Percentiles rank a stretch among this genome's conserved stretches.
Conservation (phyloP, 2,797 vertebrate genomes). For the Coendou prehensilis region DNA sequence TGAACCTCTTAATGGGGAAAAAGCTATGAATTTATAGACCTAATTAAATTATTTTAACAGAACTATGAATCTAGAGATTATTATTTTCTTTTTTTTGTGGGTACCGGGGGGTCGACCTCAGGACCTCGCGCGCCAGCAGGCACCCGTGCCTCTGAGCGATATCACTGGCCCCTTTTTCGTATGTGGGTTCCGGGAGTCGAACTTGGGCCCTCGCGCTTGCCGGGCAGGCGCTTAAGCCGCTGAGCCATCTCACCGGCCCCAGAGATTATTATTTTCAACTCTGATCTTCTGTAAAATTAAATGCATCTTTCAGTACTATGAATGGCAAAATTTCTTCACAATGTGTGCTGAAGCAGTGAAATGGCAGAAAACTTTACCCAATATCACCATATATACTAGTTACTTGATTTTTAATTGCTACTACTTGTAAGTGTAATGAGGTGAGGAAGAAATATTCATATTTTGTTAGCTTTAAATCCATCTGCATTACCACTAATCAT, state of each 20-base stretch:
- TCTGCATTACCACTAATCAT: not conserved
- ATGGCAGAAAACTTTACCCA: not conserved
- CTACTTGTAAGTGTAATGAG: conserved; percentile 8
- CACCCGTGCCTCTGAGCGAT: too few species aligned
- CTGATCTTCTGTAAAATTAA: conserved; percentile 31
- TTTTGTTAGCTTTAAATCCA: not conserved
- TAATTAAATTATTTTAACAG: conserved; percentile 20
- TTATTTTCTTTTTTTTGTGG: not conserved
- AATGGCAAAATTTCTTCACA: not conserved
- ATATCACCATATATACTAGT: not conserved
- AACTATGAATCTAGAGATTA: not conserved
- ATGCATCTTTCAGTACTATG: not conserved
- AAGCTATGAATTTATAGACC: not conserved
- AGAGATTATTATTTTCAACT: not conserved
- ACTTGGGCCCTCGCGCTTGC: too few species aligned
- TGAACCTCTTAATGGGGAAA: not conserved
- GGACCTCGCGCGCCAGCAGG: too few species aligned
- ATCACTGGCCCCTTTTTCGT: too few species aligned
- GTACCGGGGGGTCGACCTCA: too few species aligned
- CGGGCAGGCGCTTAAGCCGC: too few species aligned
- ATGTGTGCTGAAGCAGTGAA: not conserved
- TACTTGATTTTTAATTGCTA: conserved; percentile 11
- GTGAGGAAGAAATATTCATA: not conserved
- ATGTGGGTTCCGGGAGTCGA: too few species aligned
- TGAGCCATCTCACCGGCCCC: too few species aligned